Evolutionary conservation across 2,113 vertebrate species (phyloP), one percentile per base, ranked within the genome.

Genomic region (Sorex fumeus): DNA sequence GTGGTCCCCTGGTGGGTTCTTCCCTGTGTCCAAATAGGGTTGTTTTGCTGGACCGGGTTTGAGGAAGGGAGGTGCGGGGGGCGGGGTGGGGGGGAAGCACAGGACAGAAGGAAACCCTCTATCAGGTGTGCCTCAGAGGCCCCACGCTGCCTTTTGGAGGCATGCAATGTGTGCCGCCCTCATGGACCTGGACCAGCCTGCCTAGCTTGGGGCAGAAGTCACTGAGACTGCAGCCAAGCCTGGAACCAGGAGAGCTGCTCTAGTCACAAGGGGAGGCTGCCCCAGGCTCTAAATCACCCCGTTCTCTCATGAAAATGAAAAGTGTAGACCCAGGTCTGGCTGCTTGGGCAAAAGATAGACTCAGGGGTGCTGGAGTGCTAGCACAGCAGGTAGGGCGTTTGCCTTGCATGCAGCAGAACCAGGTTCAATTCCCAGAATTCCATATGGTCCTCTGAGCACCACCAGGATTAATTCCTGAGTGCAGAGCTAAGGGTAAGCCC

Each of bases 61-160:
- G n/a, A n/a, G n/a, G n/a, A n/a, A n/a, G n/a, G n/a, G n/a, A n/a
- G n/a, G n/a, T n/a, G n/a, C n/a, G n/a, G n/a, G n/a, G n/a, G n/a
- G n/a, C n/a, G n/a, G n/a, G n/a, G n/a, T n/a, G n/a, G n/a, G n/a
- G n/a, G 91, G 43, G 60, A 90, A 95, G 75, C 91, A 93, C 86
- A 88, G 70, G 93, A 89, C 90, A 2, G 87, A 95, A 95, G 91
- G 95, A 97, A 97, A 96, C 97, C 91, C 92, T 30, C 40, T 60
- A 82, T 84, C 94, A 83, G 40, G 30, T n/a, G 93, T 76, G 92
- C 90, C 95, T 93, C 91, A 66, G 45, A 74, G 32, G 92, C 80
- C 95, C 76, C 84, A 93, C 19, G 36, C 60, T 79, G 67, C 40
- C 40, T 95, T 64, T 70, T 69, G 5, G 13, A 67, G 88, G 40